Base-by-base conservation (phyloP, 2,113 vertebrate genomes). In the Acanthochromis polyacanthus region DNA sequence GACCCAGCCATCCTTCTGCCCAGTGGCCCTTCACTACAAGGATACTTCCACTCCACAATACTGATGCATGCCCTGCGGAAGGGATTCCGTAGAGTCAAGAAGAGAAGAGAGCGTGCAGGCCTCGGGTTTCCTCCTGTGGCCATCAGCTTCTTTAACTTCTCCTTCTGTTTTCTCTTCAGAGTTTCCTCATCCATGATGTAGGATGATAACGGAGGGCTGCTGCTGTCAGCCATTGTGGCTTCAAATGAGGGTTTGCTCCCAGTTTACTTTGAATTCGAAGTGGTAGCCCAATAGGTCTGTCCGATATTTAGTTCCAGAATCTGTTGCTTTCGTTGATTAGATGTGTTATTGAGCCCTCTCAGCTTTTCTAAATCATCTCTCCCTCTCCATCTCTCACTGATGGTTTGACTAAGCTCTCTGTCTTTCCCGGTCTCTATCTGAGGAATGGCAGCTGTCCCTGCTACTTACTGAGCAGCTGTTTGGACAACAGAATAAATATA, bases 41-140 rank as follows among this genome's bases (percentile, higher is more conserved):
- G 97, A 97, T 99, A 98, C 96, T 97, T 99, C 97, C 97, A 98
- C 68, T 98, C 97, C 85, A 98, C 96, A 1, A 98, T 95, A 87
- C 87, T 96, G 93, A 97, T 97, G 91, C 96, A 97, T 0, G 95
- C 93, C 86, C 96, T 97, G 71, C 97, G 82, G 83, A 99, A 86
- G 0, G 96, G 97, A 88, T 97, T 97, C 68, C 94, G 89, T 36
- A 99, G 94, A 1, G 94, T 96, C 38, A 99, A 75, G 83, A 96
- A 96, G 89, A 97, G 95, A 66, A 99, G 90, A 51, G 96, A 94
- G 3, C 97, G 93, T n/a, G 95, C 80, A 0, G 97, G 97, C 38
- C 97, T 85, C 0, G 96, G 97, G 80, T 96, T 96, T 0, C 93
- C 92, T 25, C 93, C 89, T 0, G 96, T 96, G 0, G 96, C 96